These are phyloP conservation scores for Leucoptera coffeella DNA, from an alignment of 2,888 invertebrate species.

Conservation along the genomic window DNA sequence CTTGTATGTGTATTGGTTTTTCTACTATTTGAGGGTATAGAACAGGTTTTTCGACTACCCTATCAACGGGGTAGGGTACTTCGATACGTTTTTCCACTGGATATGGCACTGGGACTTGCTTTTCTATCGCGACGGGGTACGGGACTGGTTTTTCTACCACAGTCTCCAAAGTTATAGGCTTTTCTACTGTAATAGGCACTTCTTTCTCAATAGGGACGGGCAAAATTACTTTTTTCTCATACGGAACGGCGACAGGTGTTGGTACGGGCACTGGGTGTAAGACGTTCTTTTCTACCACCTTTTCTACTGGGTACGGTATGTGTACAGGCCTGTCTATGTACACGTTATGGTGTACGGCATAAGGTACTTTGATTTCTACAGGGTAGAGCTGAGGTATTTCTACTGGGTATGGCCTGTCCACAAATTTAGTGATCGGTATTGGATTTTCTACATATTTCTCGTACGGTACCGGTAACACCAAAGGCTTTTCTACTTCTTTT, in stretches of 20 bases:
- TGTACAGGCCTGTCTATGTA: conserved; percentile 45
- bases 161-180: conserved; percentile 5
- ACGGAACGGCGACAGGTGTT: conserved; percentile 34
- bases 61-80: conserved; percentile 35
- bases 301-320: conserved; percentile 43
- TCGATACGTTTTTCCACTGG: conserved; percentile 37
- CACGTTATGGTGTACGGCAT: conserved; percentile 42
- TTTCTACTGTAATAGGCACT: conserved; percentile 30
- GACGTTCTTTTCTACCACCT: conserved; percentile 43
- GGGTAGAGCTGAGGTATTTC: conserved; percentile 25
- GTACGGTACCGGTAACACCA: conserved; percentile 31
- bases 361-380: conserved; percentile 26
- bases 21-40: conserved; percentile 38
- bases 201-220: conserved; percentile 28
- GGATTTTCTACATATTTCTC: conserved; percentile 52
- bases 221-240: conserved; percentile 16
- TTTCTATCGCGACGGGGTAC: conserved; percentile 32
- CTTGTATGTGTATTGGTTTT: conserved; percentile 31
- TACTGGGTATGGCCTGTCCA: conserved; percentile 57
- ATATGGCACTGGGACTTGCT: conserved; percentile 38
- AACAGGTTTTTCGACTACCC: conserved; percentile 50
- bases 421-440: conserved; percentile 35
- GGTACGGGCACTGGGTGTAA: conserved; percentile 30
- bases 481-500: conserved; percentile 30
- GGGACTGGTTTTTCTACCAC: conserved; percentile 22